A percentile compares a stretch with the other conserved stretches of the same genome.
These are phyloP conservation scores for Brachypteracias leptosomus DNA, from an alignment of 2,113 vertebrate genomes.

Conservation along the genomic window DNA sequence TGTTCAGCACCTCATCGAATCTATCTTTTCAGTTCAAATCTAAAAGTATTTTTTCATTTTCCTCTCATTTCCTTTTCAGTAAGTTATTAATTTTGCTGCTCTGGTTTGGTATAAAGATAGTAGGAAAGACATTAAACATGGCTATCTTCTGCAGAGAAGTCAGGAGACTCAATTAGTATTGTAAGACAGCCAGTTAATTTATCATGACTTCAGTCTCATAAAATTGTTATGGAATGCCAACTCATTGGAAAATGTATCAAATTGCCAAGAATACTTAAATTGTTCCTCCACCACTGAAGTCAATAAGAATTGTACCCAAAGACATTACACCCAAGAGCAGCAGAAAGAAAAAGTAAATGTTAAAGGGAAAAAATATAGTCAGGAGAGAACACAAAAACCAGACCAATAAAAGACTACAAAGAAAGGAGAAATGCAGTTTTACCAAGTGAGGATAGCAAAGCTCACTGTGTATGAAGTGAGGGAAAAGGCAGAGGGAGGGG, in stretches of 20 bases:
- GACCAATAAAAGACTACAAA: neutral
- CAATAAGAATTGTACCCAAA: neutral
- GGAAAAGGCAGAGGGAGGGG: neutral
- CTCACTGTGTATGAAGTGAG: neutral
- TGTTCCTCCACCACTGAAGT: neutral
- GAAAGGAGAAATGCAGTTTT: neutral
- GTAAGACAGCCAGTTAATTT: slow-evolving; percentile 2
- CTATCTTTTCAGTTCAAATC: neutral
- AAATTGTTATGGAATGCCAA: neutral
- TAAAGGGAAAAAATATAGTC: neutral
- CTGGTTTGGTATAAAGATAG: neutral
- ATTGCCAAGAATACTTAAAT: neutral
- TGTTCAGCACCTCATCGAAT: neutral
- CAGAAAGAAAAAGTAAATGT: neutral
- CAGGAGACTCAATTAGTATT: neutral
- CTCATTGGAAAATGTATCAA: neutral
- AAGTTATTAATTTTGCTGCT: neutral
- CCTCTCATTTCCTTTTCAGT: neutral
- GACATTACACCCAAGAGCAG: neutral
- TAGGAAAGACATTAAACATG: neutral
- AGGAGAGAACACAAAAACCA: neutral
- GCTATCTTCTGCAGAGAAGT: neutral
- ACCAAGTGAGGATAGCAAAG: neutral
- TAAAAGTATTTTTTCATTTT: neutral
- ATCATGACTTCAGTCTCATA: slow-evolving; percentile 11